phyloP scores from a whole-genome alignment of 2,888 invertebrate species.

The Harmothoe impar region DNA sequence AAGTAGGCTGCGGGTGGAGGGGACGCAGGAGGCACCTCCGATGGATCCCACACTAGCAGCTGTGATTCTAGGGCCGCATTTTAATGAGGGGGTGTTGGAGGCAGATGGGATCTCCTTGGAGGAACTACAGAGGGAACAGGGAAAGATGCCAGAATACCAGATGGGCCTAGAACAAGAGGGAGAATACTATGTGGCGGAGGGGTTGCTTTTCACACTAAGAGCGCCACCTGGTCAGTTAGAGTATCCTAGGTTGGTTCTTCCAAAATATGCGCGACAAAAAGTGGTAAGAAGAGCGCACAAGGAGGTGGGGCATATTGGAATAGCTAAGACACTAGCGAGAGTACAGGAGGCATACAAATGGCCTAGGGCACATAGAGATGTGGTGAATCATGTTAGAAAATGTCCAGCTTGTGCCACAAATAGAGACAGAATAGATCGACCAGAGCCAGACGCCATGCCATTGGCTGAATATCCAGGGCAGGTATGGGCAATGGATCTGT shows the following conservation, averaged over 20 bases:
- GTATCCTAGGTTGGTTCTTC: neutral
- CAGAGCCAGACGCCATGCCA: neutral
- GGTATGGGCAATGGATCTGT: neutral
- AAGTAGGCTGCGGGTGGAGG: neutral
- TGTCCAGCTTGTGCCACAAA: neutral
- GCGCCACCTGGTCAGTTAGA: neutral
- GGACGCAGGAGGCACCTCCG: neutral
- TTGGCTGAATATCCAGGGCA: neutral
- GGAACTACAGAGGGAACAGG: neutral
- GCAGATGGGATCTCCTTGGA: neutral
- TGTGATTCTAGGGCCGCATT: neutral
- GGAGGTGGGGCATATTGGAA: neutral
- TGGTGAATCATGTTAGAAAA: too few relatives aligned
- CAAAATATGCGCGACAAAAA: neutral
- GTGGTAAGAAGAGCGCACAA: neutral
- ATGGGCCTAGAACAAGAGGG: neutral
- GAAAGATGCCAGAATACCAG: neutral
- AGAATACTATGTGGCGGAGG: neutral
- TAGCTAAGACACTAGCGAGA: neutral
- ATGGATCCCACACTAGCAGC: neutral
- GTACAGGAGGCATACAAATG: neutral
- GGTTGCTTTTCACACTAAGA: neutral
- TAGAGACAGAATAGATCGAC: neutral
- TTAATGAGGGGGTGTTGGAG: too few relatives aligned
- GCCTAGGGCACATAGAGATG: neutral